phyloP scores from a whole-genome alignment of 2,888 invertebrate species.

The Ophion slaviceki region DNA sequence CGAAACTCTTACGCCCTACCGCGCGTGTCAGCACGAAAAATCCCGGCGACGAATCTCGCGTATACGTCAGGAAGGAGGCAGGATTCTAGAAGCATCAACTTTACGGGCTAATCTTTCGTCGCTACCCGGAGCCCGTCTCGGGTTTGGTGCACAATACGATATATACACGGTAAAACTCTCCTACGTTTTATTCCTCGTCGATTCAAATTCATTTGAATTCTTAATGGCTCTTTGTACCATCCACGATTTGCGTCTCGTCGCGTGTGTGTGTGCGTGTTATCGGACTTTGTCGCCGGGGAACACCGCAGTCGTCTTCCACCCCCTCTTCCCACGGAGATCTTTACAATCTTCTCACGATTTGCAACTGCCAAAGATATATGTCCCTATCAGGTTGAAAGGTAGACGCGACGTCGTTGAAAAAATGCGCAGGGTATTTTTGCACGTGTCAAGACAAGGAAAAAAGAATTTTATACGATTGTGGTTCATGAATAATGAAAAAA shows the following conservation, averaged over 20 bases:
- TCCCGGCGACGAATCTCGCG: conserved; percentile 43
- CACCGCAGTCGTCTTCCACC: conserved; percentile 16
- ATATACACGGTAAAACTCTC: conserved; percentile 6
- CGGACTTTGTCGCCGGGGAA: conserved; percentile 51
- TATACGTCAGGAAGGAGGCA: conserved; percentile 13
- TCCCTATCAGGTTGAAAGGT: conserved; percentile 6
- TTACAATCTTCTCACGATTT: conserved; percentile 62
- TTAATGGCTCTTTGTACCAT: conserved; percentile 55
- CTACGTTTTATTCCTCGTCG: conserved; percentile 1
- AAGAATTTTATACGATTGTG: background rate
- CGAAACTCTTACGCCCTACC: conserved; percentile 69
- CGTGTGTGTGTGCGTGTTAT: background rate
- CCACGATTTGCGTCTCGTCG: conserved; percentile 1
- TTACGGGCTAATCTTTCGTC: background rate
- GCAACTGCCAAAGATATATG: conserved; percentile 35
- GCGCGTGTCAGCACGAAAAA: conserved; percentile 48
- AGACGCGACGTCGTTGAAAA: conserved; percentile 15
- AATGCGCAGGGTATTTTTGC: background rate
- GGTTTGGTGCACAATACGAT: conserved; percentile 17
- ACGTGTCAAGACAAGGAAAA: background rate
- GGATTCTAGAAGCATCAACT: conserved; percentile 1
- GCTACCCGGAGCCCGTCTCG: background rate
- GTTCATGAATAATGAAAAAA: background rate
- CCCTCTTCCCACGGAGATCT: conserved; percentile 5
- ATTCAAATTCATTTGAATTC: conserved; percentile 50